Percentiles rank a stretch among this genome's conserved stretches.
phyloP scores from a whole-genome alignment of 2,888 invertebrate genomes.

The Plagodis pulveraria region DNA sequence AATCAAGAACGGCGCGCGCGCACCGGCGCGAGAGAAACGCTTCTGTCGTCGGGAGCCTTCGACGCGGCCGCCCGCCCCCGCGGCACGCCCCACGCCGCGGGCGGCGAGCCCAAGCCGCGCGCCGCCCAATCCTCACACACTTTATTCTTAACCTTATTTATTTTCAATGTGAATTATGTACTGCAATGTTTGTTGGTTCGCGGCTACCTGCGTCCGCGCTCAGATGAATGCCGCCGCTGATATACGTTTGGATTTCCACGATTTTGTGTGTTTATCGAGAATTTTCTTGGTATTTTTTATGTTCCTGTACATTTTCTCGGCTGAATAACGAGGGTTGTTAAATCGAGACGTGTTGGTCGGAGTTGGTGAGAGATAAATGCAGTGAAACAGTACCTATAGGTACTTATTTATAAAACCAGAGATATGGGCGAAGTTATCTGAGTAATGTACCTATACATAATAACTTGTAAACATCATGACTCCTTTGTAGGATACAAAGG shows the following conservation, averaged over 20 bases:
- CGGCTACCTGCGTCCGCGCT: slow-evolving; percentile 48
- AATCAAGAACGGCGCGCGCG: slow-evolving; percentile 72
- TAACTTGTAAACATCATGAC: too few relatives aligned
- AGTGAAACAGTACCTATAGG: neutral
- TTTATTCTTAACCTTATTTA: slow-evolving; percentile 58
- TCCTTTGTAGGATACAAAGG: too few relatives aligned
- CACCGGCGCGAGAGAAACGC: slow-evolving; percentile 84
- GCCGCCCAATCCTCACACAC: slow-evolving; percentile 56
- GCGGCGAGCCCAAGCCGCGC: slow-evolving; percentile 52
- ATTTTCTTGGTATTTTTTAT: slow-evolving; percentile 25
- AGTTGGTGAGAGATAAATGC: slow-evolving; percentile 10
- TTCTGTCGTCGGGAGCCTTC: slow-evolving; percentile 92
- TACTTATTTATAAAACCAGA: too few relatives aligned
- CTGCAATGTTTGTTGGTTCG: slow-evolving; percentile 53
- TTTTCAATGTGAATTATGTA: slow-evolving; percentile 64
- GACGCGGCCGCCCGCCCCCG: slow-evolving; percentile 50
- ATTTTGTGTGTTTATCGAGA: slow-evolving; percentile 36
- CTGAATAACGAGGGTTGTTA: slow-evolving; percentile 5
- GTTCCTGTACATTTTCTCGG: slow-evolving; percentile 11
- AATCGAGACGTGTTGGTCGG: neutral
- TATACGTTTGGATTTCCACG: slow-evolving; percentile 52
- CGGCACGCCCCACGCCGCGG: slow-evolving; percentile 51
- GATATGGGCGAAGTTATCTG: too few relatives aligned
- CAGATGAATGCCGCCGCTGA: slow-evolving; percentile 49
- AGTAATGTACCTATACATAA: too few relatives aligned